Evolutionary conservation across 1,140 invertebrate genomes (phyloP).

Genomic region (Manduca sexta): DNA sequence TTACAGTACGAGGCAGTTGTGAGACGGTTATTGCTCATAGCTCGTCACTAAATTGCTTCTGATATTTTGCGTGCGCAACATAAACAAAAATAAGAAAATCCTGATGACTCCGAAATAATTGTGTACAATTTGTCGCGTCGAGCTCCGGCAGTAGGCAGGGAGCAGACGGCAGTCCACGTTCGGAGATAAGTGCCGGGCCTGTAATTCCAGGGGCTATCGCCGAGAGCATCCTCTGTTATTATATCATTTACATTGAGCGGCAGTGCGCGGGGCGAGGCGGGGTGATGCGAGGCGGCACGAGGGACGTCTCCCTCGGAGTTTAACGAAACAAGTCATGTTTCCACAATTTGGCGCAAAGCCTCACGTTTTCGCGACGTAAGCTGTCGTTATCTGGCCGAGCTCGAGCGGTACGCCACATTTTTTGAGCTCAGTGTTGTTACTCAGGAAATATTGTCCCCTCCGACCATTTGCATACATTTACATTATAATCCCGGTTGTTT

Average conservation of each 20-base stretch:
- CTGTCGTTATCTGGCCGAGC: conserved; percentile 47
- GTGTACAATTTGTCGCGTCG: no score
- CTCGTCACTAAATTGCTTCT: no score
- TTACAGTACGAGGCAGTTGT: no score
- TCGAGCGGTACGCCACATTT: conserved; percentile 31
- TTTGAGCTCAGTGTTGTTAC: conserved; percentile 33
- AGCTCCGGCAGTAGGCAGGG: no score
- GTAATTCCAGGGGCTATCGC: conserved; percentile 9
- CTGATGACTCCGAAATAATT: no score
- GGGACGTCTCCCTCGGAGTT: conserved; percentile 11
- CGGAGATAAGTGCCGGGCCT: neutral
- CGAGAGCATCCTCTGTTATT: conserved; percentile 22
- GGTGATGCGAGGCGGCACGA: neutral
- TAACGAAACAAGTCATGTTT: conserved; percentile 54
- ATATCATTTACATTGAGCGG: conserved; percentile 20
- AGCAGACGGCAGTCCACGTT: no score
- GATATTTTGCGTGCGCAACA: no score
- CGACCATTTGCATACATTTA: conserved; percentile 32
- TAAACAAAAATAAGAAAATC: no score
- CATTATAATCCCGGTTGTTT: conserved; percentile 44
- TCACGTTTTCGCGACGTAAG: conserved; percentile 52
- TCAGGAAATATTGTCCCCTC: conserved; percentile 29
- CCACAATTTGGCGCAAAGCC: conserved; percentile 52
- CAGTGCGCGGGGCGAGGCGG: no score
- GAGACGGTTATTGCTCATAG: no score